Evolutionary conservation across 2,113 vertebrate genomes (phyloP).

Genomic region (Psittacus erithacus): DNA sequence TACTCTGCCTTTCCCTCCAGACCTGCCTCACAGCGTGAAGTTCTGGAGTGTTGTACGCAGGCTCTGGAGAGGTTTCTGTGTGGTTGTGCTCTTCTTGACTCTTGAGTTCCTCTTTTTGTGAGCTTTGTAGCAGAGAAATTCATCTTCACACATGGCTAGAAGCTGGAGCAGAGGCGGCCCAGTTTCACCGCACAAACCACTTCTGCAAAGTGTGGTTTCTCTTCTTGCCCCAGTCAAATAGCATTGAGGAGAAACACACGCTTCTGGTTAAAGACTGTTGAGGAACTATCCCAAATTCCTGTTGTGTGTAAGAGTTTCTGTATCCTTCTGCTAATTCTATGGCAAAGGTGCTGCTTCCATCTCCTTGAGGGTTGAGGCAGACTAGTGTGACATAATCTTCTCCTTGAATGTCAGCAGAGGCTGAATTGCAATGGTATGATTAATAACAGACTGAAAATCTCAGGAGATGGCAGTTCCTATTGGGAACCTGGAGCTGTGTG

Average conservation of each 20-base stretch:
- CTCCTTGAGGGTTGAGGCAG: not conserved
- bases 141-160: rapidly evolving
- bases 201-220: not conserved
- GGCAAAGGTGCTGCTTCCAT: not conserved
- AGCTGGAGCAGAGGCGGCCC: not conserved
- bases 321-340: not conserved
- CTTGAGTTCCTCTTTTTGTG: not conserved
- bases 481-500: not conserved
- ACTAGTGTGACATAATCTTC: not conserved
- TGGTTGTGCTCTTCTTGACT: not conserved
- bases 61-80: not conserved
- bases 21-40: not conserved
- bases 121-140: not conserved
- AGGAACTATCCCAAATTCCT: not conserved
- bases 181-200: not conserved
- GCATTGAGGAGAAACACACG: not conserved
- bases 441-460: not conserved
- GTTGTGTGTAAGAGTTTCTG: not conserved
- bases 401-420: not conserved
- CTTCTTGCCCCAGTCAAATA: not conserved
- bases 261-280: not conserved
- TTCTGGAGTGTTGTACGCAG: not conserved
- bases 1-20: not conserved
- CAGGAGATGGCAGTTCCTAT: not conserved
- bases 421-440: not conserved